Percentiles rank a stretch among this genome's conserved stretches.
Conservation (phyloP, 2,888 invertebrate genomes). For the Keiferia lycopersicella region DNA sequence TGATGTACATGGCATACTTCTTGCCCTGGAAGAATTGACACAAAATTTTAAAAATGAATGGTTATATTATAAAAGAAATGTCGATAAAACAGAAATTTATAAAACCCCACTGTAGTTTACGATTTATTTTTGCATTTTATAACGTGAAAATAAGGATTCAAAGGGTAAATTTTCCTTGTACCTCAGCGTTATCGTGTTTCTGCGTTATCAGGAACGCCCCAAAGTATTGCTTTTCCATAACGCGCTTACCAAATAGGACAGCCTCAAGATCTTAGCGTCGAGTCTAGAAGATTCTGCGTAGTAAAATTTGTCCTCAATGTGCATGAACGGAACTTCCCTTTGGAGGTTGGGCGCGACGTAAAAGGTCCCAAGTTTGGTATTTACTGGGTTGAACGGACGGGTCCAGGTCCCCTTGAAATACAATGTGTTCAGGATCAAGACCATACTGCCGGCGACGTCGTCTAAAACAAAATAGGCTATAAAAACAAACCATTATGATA, state of each 20-base stretch:
- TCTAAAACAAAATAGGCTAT: constrained; percentile 55
- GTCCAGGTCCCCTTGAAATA: constrained; percentile 92
- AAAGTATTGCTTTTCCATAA: not conserved
- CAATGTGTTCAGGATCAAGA: constrained; percentile 87
- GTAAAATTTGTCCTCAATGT: constrained; percentile 83
- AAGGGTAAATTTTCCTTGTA: no score
- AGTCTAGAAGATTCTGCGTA: constrained; percentile 82
- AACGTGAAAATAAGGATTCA: no score
- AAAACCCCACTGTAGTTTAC: no score
- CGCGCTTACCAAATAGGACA: constrained; percentile 85
- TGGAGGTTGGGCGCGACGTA: constrained; percentile 71
- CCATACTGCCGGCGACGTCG: constrained; percentile 81
- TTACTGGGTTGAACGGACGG: constrained; percentile 83
- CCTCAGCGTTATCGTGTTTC: no score
- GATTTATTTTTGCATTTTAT: no score
- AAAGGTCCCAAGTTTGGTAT: constrained; percentile 83
- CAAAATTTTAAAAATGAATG: not conserved
- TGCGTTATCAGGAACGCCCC: no score
- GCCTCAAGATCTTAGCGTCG: constrained; percentile 86
- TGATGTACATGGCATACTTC: constrained; percentile 87
- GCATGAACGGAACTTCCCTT: constrained; percentile 85
- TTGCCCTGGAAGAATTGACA: constrained; percentile 78
- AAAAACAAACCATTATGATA: not conserved
- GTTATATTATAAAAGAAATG: no score
- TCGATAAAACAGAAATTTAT: no score